Percentiles rank a stretch among this genome's conserved stretches.
Conservation (phyloP, 2,113 vertebrate genomes). For the Dolichotis patagonum region DNA sequence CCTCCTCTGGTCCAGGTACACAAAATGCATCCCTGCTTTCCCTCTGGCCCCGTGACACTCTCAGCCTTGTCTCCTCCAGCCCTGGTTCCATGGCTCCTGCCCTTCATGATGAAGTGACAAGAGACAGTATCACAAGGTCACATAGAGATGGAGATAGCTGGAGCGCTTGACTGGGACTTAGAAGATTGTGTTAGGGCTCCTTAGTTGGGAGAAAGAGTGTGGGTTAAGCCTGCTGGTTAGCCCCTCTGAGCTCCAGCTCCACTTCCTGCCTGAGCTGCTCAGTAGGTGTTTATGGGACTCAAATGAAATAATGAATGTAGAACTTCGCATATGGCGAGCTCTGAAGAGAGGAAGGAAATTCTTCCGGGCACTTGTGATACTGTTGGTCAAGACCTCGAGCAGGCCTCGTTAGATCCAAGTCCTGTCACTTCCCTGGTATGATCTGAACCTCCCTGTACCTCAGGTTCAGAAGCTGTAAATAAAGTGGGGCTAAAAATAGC, state of each 20-base stretch:
- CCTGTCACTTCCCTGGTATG: background rate
- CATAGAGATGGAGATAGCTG: background rate
- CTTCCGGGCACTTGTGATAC: background rate
- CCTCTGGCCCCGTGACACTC: rapidly evolving
- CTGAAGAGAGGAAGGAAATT: background rate
- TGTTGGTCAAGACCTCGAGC: background rate
- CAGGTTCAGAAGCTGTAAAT: background rate
- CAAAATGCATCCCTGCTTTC: background rate
- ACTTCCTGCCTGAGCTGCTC: background rate
- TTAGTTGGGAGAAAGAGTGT: background rate
- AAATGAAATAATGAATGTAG: background rate
- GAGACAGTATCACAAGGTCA: background rate
- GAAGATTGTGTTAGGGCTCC: background rate
- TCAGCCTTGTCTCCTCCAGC: background rate
- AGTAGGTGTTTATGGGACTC: background rate
- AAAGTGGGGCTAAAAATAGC: background rate
- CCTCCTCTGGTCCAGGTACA: background rate
- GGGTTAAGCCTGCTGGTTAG: background rate
- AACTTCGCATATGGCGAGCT: background rate
- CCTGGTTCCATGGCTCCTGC: background rate
- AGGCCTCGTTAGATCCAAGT: background rate
- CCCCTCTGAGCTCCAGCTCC: background rate
- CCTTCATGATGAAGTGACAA: background rate
- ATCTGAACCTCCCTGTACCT: background rate
- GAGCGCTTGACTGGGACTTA: background rate